Conservation (phyloP, 2,797 vertebrate species). For the Acridotheres tristis region DNA sequence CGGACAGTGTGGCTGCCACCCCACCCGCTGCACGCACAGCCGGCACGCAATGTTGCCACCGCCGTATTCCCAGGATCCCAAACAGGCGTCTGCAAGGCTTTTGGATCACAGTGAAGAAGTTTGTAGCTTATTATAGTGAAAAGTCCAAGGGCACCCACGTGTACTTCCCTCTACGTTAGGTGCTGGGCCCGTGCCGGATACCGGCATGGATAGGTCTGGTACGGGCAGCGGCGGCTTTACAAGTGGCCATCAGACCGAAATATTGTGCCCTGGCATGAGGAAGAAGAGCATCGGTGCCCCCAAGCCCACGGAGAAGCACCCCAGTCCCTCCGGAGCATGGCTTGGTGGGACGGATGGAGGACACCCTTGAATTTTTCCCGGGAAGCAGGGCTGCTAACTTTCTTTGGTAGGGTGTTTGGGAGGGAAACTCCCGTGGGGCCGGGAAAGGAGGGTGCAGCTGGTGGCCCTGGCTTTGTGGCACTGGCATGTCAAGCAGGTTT, state of each 20-base stretch:
- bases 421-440: neutral
- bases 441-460: constrained; percentile 14
- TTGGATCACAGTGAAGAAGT: neutral
- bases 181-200: neutral
- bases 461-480: constrained; percentile 38
- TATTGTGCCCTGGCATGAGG: neutral
- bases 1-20: neutral
- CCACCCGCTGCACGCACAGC: neutral
- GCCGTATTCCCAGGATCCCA: neutral
- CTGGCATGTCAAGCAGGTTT: constrained; percentile 48
- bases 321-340: accelerated
- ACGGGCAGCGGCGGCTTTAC: accelerated
- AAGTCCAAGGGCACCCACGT: neutral
- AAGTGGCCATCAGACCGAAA: neutral
- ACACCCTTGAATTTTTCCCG: neutral
- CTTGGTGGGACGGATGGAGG: neutral
- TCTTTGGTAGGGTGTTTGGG: neutral
- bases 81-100: neutral
- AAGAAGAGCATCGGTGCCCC: neutral
- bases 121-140: neutral
- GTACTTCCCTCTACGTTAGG: neutral
- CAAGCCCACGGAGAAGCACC: neutral
- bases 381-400: neutral
- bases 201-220: neutral
- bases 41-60: accelerated